Percentiles rank a stretch among this genome's conserved stretches.
These are phyloP conservation scores for Byasa hedistus DNA, from an alignment of 2,888 invertebrate species.

Conservation along the genomic window DNA sequence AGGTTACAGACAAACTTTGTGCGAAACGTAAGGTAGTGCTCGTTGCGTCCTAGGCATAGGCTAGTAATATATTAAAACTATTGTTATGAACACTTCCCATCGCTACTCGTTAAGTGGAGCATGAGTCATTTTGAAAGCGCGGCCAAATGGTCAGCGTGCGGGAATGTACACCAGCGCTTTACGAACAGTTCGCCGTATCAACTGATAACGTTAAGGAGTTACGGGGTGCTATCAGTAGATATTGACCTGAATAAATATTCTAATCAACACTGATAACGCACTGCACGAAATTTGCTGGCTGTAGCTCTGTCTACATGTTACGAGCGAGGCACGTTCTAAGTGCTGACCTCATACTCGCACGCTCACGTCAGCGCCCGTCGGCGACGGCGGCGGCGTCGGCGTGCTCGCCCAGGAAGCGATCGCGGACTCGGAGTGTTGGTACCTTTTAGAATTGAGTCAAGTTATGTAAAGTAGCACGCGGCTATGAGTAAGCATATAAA, in stretches of 20 bases:
- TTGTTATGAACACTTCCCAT: too few species aligned
- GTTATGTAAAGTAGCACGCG: background rate
- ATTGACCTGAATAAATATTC: slow-evolving; percentile 68
- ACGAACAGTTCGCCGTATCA: slow-evolving; percentile 3
- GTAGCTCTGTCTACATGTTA: slow-evolving; percentile 50
- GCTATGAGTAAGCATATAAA: background rate
- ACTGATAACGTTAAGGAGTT: slow-evolving; percentile 34
- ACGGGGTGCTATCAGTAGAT: slow-evolving; percentile 58
- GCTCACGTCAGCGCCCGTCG: background rate
- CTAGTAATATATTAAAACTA: too few species aligned
- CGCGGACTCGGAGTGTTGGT: too few species aligned
- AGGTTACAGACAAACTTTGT: too few species aligned
- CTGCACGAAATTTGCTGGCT: slow-evolving; percentile 34
- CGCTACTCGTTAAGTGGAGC: too few species aligned
- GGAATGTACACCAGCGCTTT: background rate
- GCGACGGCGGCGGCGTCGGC: too few species aligned
- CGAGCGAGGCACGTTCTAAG: slow-evolving; percentile 30
- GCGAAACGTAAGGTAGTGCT: too few species aligned
- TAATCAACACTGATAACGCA: slow-evolving; percentile 56
- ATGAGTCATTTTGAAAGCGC: too few species aligned
- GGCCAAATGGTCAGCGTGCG: too few species aligned
- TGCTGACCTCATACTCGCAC: slow-evolving; percentile 18
- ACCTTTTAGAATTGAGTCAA: background rate
- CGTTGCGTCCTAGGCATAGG: too few species aligned
- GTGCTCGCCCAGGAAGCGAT: too few species aligned